Percentiles rank a stretch among this genome's conserved stretches.
Evolutionary conservation across 2,113 vertebrate genomes (phyloP).

Genomic region (Glareola pratincola): DNA sequence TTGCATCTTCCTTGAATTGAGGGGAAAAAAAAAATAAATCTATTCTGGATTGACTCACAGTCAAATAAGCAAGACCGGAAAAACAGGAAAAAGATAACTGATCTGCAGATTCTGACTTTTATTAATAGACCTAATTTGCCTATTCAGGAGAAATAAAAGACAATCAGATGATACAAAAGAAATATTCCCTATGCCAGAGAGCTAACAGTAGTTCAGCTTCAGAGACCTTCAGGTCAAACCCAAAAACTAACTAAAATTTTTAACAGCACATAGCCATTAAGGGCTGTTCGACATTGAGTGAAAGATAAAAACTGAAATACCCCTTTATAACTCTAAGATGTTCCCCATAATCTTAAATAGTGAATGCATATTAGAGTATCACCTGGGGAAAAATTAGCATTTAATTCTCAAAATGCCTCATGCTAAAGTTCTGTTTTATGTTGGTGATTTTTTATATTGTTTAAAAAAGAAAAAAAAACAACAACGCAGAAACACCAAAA

Average conservation of each 20-base stretch:
- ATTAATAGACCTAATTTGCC: background rate
- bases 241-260: background rate
- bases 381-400: background rate
- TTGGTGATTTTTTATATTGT: background rate
- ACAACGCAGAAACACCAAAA: background rate
- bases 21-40: too few species aligned
- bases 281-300: background rate
- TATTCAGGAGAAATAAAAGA: background rate
- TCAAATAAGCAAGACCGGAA: background rate
- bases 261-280: background rate
- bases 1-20: background rate
- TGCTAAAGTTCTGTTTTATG: background rate
- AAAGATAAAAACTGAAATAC: background rate
- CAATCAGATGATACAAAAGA: accelerated
- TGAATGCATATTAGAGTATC: background rate
- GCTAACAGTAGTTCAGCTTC: background rate
- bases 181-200: background rate
- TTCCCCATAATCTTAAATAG: background rate
- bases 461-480: background rate
- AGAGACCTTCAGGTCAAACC: background rate
- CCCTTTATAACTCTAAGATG: background rate
- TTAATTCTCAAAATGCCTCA: background rate
- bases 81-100: background rate
- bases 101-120: background rate
- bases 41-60: background rate